Evolutionary conservation across 2,888 invertebrate genomes (phyloP).

Genomic region (Drosophila nr. perissopoda): DNA sequence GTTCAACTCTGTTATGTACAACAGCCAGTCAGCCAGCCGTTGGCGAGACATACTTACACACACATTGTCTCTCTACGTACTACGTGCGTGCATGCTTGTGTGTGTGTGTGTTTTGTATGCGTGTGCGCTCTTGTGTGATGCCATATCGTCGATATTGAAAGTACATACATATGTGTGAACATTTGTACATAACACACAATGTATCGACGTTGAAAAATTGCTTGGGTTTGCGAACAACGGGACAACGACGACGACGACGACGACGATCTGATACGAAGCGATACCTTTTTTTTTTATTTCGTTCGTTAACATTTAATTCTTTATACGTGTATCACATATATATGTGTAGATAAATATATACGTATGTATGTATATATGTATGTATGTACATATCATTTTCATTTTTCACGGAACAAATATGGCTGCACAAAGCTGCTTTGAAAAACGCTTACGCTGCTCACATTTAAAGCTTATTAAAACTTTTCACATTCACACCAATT

Average conservation of each 20-base stretch:
- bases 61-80: constrained; percentile 64
- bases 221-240: constrained; percentile 78
- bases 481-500: constrained; percentile 63
- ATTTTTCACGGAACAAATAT: constrained; percentile 75
- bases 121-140: constrained; percentile 66
- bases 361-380: constrained; percentile 26
- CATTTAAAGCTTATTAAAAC: constrained; percentile 53
- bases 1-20: constrained; percentile 70
- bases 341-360: constrained; percentile 31
- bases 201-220: constrained; percentile 65
- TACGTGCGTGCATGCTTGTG: constrained; percentile 68
- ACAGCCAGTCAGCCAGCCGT: constrained; percentile 26
- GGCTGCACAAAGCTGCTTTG: constrained; percentile 66
- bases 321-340: constrained; percentile 39
- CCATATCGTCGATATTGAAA: constrained; percentile 77
- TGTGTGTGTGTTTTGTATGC: constrained; percentile 40
- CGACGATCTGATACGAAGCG: constrained; percentile 74
- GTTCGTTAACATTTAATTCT: constrained; percentile 61
- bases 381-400: constrained; percentile 69
- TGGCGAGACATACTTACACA: constrained; percentile 58
- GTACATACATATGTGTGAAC: constrained; percentile 60
- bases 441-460: constrained; percentile 61
- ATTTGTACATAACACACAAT: constrained; percentile 59
- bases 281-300: constrained; percentile 59
- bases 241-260: constrained; percentile 31